Conservation (phyloP, 2,888 invertebrate genomes). For the Ceraclea dissimilis region DNA sequence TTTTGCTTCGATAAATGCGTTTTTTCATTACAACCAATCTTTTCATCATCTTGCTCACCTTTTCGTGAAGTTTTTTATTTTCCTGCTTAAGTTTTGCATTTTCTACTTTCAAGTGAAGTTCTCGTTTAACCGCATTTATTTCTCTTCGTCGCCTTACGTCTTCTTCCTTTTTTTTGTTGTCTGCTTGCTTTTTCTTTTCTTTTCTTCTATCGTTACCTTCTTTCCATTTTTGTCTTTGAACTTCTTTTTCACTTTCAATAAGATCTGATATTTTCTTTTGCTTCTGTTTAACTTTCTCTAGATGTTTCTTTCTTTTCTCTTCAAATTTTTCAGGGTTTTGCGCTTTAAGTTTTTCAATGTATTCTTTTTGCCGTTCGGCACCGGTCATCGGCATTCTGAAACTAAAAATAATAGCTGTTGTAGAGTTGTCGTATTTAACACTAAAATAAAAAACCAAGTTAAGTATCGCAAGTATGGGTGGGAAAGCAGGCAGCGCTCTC, state of each 20-base stretch:
- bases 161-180: neutral
- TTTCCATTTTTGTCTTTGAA: neutral
- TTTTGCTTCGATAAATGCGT: no score
- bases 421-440: no score
- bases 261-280: neutral
- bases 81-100: neutral
- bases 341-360: neutral
- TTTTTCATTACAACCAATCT: no score
- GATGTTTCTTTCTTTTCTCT: neutral
- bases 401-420: no score
- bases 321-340: neutral
- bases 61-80: neutral
- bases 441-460: no score
- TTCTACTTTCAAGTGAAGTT: neutral
- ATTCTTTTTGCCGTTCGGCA: neutral
- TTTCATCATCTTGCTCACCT: neutral
- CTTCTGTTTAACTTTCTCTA: neutral
- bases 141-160: neutral
- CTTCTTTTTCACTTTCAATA: neutral
- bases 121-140: neutral
- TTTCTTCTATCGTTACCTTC: neutral
- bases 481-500: no score
- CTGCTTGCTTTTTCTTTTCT: neutral
- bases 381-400: neutral
- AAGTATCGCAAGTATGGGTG: no score